phyloP scores from a whole-genome alignment of 2,113 vertebrate genomes.

The Muntiacus reevesi region DNA sequence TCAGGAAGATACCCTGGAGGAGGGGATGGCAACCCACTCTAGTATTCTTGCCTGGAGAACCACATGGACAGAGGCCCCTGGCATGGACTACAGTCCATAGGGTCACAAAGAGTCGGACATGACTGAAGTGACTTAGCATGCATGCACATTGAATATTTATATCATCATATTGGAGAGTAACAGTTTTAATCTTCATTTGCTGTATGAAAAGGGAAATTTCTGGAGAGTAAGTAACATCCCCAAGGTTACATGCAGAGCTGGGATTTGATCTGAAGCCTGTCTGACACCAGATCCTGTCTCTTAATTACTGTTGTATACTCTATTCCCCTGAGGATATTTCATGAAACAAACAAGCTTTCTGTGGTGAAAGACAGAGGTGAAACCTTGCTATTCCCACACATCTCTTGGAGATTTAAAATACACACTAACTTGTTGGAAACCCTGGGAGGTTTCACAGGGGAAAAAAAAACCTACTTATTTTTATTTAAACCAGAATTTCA shows the following conservation, averaged over 20 bases:
- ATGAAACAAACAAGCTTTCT: background rate
- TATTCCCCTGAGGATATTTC: background rate
- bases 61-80: background rate
- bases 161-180: background rate
- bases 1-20: background rate
- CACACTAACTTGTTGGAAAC: background rate
- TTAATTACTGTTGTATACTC: background rate
- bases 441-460: background rate
- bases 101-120: background rate
- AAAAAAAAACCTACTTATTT: background rate
- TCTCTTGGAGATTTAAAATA: background rate
- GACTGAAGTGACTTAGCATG: background rate
- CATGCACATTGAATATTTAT: background rate
- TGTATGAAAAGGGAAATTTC: background rate
- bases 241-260: background rate
- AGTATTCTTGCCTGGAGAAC: background rate
- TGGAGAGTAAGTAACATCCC: background rate
- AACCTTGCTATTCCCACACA: background rate
- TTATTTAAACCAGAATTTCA: background rate
- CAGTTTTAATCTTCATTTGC: slow-evolving; percentile 2
- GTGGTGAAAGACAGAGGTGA: background rate
- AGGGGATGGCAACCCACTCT: background rate
- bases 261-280: background rate
- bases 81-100: background rate
- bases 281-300: background rate